Evolutionary conservation across 2,113 vertebrate species (phyloP).

Genomic region (Condylura cristata): DNA sequence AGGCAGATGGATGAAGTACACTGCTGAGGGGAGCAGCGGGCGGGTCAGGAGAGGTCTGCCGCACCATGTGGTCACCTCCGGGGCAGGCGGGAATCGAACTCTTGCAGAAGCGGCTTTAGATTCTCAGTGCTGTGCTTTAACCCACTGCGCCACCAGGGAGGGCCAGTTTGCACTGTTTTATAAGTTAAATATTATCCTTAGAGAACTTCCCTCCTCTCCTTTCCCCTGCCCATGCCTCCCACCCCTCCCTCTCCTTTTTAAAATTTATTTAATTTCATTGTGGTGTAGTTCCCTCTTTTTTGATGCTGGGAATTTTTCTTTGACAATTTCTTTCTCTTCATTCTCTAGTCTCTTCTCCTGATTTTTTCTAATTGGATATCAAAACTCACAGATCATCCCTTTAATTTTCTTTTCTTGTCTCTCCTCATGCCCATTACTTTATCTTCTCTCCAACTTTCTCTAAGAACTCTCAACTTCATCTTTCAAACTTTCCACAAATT

Average conservation of each 20-base stretch:
- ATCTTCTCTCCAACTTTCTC: not conserved
- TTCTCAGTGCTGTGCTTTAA: too few relatives aligned
- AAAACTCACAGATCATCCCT: not conserved
- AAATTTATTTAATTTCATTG: not conserved
- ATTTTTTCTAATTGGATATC: constrained; percentile 6
- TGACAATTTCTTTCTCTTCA: not conserved
- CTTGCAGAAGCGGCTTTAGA: too few relatives aligned
- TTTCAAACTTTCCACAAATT: not conserved
- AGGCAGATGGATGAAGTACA: too few relatives aligned
- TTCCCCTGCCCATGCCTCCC: not conserved
- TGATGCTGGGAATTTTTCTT: not conserved
- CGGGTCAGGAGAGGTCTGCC: too few relatives aligned
- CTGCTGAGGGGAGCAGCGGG: too few relatives aligned
- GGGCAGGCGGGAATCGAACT: too few relatives aligned
- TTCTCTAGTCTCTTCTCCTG: not conserved
- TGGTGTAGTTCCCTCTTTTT: too few relatives aligned
- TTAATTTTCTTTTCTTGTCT: not conserved
- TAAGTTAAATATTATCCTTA: not conserved
- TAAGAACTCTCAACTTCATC: constrained; percentile 36
- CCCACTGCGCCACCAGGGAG: too few relatives aligned
- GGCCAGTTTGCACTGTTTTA: not conserved
- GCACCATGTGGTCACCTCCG: too few relatives aligned
- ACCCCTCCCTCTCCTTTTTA: too few relatives aligned
- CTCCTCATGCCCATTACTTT: not conserved
- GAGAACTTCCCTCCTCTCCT: not conserved